These are phyloP conservation scores for Phymatocera aterrima DNA, from an alignment of 2,888 invertebrate genomes.

Conservation along the genomic window DNA sequence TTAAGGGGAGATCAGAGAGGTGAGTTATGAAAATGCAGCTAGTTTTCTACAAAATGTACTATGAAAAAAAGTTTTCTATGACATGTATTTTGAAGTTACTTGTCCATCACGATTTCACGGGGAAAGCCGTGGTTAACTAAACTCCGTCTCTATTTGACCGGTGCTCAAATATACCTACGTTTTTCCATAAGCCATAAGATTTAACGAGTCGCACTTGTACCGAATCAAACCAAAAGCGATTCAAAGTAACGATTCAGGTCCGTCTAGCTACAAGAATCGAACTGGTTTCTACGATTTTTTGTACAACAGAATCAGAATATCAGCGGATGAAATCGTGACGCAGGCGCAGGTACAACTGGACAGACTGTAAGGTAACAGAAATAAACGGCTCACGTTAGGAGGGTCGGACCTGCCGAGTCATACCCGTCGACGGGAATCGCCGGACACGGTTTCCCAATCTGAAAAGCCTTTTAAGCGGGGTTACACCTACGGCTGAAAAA, in stretches of 20 bases:
- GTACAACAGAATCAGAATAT: not conserved
- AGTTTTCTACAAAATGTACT: too few relatives aligned
- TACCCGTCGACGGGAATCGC: conserved; percentile 25
- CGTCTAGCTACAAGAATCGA: not conserved
- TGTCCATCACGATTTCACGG: too few relatives aligned
- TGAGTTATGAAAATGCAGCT: not conserved
- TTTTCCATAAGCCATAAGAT: too few relatives aligned
- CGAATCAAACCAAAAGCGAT: not conserved
- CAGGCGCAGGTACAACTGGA: not conserved
- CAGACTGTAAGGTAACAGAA: conserved; percentile 21
- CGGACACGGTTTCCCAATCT: conserved; percentile 39
- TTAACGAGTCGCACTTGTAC: not conserved
- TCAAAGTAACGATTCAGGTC: not conserved
- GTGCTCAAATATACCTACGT: too few relatives aligned
- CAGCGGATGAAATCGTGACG: not conserved
- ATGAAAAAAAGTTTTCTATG: too few relatives aligned
- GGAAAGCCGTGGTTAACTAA: too few relatives aligned
- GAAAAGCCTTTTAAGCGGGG: conserved; percentile 20
- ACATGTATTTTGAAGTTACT: not conserved
- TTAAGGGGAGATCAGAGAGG: not conserved
- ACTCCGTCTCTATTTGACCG: too few relatives aligned
- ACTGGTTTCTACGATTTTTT: not conserved
- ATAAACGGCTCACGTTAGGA: conserved; percentile 32
- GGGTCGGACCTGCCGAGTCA: conserved; percentile 37
- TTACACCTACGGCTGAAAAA: not conserved